Conservation (phyloP, 2,113 vertebrate genomes). For the Morone chrysops region DNA sequence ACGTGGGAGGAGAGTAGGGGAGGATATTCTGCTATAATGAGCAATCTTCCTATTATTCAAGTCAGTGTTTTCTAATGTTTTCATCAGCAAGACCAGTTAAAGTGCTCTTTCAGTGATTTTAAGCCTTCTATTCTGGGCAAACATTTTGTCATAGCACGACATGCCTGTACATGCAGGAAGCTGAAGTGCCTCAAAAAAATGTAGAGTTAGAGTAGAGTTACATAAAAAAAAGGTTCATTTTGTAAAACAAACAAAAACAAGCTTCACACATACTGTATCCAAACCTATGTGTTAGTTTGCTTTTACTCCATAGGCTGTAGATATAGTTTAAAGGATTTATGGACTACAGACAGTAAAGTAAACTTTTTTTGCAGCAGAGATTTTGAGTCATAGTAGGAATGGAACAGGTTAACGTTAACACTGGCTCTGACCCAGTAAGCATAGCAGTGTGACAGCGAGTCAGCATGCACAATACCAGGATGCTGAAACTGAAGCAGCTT, state of each 20-base stretch:
- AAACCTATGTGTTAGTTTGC: background rate
- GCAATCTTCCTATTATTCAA: background rate
- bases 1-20: background rate
- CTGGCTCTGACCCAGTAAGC: background rate
- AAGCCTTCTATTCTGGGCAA: no score
- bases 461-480: background rate
- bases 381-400: background rate
- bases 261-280: background rate
- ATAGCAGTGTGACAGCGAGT: background rate
- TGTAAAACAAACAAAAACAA: background rate
- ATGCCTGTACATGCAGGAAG: background rate
- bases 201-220: no score
- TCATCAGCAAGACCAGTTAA: background rate
- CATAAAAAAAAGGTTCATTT: background rate
- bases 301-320: background rate
- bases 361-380: background rate
- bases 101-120: background rate
- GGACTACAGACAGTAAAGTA: background rate
- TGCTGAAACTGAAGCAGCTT: background rate
- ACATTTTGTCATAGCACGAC: background rate
- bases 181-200: background rate
- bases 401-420: background rate
- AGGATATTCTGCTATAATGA: background rate
- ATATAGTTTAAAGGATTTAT: background rate
- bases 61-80: background rate